Percentiles rank a stretch among this genome's conserved stretches.
Conservation (phyloP, 2,113 vertebrate genomes). For the Synodontis membranacea region DNA sequence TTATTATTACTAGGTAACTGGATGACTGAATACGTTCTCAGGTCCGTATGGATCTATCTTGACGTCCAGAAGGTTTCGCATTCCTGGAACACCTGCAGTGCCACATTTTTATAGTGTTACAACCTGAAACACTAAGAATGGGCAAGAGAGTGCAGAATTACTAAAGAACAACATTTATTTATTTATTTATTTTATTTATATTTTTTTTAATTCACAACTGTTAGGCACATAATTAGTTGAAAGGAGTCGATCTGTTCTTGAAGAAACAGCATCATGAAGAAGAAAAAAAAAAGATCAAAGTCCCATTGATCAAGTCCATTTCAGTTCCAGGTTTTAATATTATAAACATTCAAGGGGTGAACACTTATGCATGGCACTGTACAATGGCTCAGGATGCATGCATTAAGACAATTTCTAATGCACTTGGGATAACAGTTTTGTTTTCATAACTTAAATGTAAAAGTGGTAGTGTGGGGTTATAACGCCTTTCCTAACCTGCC, state of each 20-base stretch:
- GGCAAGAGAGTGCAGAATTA: background rate
- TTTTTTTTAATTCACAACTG: too few relatives aligned
- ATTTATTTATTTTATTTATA: too few relatives aligned
- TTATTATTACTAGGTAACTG: background rate
- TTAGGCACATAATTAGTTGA: background rate
- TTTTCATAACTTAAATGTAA: background rate
- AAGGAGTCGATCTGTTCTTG: background rate
- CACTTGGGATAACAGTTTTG: background rate
- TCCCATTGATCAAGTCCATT: background rate
- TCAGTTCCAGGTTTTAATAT: background rate
- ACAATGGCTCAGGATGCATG: background rate
- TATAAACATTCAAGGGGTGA: background rate
- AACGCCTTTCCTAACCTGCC: conserved; percentile 56
- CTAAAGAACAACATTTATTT: background rate
- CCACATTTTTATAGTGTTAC: background rate
- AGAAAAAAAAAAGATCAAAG: background rate
- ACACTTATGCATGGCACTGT: background rate
- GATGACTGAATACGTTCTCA: background rate
- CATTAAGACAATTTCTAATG: background rate
- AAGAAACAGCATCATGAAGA: background rate
- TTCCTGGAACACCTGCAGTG: background rate
- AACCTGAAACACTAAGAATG: background rate
- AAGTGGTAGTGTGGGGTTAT: conserved; percentile 12
- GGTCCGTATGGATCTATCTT: too few relatives aligned
- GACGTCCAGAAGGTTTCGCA: background rate